These are phyloP conservation scores for Heliconius nattereri DNA, from an alignment of 1,140 invertebrate genomes.

Conservation along the genomic window DNA sequence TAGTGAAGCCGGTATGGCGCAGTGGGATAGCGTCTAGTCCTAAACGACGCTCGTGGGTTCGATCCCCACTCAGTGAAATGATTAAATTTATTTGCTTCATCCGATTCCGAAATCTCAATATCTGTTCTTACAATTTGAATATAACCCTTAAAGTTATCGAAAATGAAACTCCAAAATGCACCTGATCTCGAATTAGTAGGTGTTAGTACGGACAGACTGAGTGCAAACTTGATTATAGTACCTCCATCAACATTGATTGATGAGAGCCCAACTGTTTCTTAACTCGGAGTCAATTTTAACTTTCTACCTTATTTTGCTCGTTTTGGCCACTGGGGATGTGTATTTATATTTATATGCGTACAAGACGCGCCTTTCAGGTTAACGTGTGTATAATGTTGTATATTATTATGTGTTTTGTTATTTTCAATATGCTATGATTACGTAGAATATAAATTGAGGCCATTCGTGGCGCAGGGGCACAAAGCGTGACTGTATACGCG, in stretches of 20 bases:
- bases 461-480: no score
- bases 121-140: not conserved
- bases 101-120: no score
- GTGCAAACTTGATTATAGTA: constrained; percentile 74
- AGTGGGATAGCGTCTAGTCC: no score
- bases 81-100: no score
- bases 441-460: no score
- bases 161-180: constrained; percentile 39
- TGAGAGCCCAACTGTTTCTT: constrained; percentile 53
- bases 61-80: no score
- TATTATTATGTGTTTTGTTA: no score
- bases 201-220: constrained; percentile 64
- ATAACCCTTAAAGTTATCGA: constrained; percentile 22
- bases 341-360: not conserved
- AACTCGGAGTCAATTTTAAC: constrained; percentile 26
- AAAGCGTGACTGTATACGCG: no score
- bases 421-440: no score
- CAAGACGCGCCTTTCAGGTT: not conserved
- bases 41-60: no score
- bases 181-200: constrained; percentile 70
- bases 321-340: not conserved
- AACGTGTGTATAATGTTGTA: not conserved
- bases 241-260: constrained; percentile 76
- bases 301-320: constrained; percentile 10
- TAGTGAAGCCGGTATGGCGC: no score